phyloP scores from a whole-genome alignment of 2,888 invertebrate species.

The Sialis fuliginosa region DNA sequence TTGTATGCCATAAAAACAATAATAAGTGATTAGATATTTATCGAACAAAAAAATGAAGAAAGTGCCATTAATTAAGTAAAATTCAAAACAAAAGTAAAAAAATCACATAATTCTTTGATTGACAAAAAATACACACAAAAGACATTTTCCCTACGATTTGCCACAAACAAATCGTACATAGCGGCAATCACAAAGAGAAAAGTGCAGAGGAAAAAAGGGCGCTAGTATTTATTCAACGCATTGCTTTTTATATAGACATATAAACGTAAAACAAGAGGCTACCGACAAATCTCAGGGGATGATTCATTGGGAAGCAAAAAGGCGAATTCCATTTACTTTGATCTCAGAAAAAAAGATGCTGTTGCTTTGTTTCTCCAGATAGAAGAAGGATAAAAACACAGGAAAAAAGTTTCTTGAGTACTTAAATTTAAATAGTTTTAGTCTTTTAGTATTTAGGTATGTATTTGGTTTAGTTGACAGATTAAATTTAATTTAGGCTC shows the following conservation, averaged over 20 bases:
- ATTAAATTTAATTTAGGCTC: no score
- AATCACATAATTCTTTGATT: no score
- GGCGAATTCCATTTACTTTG: slow-evolving; percentile 1
- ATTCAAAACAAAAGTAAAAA: no score
- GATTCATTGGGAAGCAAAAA: slow-evolving; percentile 1
- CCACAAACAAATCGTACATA: background rate
- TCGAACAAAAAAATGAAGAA: no score
- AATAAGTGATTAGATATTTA: no score
- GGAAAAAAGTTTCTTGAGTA: background rate
- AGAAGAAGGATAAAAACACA: background rate
- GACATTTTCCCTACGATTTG: no score
- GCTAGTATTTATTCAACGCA: slow-evolving; percentile 4
- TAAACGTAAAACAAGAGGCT: background rate
- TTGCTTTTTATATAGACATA: slow-evolving; percentile 6
- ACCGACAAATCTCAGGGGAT: slow-evolving; percentile 1
- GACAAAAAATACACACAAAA: no score
- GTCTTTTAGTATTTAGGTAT: no score
- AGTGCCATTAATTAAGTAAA: no score
- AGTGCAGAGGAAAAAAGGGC: background rate
- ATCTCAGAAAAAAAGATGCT: slow-evolving; percentile 1
- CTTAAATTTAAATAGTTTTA: background rate
- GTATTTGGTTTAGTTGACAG: no score
- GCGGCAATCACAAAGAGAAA: background rate
- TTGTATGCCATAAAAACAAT: no score
- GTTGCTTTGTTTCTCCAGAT: background rate